A percentile compares a stretch with the other conserved stretches of the same genome.
These are phyloP conservation scores for Malurus leucopterus DNA, from an alignment of 2,797 vertebrate genomes.

Conservation along the genomic window DNA sequence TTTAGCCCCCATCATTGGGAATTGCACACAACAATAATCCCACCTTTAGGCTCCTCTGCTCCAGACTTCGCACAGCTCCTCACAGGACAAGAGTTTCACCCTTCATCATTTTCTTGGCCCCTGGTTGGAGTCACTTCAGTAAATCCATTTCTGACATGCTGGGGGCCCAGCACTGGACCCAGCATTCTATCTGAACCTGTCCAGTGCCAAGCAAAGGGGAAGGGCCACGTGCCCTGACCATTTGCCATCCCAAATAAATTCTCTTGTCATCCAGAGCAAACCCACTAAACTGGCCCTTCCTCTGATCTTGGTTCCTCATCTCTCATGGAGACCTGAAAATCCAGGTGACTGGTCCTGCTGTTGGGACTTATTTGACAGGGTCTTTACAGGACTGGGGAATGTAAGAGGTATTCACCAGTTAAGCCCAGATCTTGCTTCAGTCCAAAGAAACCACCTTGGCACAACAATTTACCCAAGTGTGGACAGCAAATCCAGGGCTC, in stretches of 20 bases:
- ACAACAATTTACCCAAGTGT: neutral
- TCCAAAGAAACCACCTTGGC: neutral
- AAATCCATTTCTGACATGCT: too few relatives aligned
- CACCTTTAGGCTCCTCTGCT: neutral
- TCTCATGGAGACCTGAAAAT: neutral
- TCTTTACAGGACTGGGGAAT: neutral
- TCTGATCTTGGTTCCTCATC: neutral
- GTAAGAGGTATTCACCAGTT: neutral
- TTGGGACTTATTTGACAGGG: neutral
- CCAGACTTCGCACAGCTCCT: neutral
- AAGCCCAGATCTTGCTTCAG: neutral
- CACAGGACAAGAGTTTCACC: neutral
- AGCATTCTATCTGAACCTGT: neutral
- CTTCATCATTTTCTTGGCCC: neutral
- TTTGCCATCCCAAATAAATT: neutral
- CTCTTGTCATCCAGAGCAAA: neutral
- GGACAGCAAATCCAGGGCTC: neutral
- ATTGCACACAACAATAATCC: fast-evolving
- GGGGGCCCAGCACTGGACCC: neutral
- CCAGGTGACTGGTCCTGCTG: neutral
- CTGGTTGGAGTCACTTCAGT: neutral
- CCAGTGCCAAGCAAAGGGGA: neutral
- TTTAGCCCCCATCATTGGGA: neutral
- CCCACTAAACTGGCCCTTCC: neutral
- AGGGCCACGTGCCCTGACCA: neutral